Percentiles rank a stretch among this genome's conserved stretches.
Conservation (phyloP, 2,888 invertebrate species). For the Tinea semifulvella region DNA sequence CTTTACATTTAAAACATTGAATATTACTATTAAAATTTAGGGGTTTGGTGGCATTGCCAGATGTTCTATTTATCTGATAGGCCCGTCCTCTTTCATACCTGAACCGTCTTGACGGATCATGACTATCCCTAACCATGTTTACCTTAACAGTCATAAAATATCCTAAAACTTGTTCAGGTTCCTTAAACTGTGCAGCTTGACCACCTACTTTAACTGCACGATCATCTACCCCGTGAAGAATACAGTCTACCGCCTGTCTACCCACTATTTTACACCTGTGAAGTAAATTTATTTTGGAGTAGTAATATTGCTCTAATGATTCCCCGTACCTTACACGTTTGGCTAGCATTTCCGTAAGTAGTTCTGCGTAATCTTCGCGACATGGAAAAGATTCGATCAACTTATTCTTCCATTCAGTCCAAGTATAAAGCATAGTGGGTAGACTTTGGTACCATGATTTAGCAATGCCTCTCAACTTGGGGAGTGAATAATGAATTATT, state of each 20-base stretch:
- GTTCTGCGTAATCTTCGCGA: slow-evolving; percentile 19
- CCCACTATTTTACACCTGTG: slow-evolving; percentile 18
- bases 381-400: slow-evolving; percentile 19
- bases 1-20: no score
- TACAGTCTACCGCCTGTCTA: slow-evolving; percentile 16
- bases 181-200: slow-evolving; percentile 5
- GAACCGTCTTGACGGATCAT: neutral
- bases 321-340: slow-evolving; percentile 16
- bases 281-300: no score
- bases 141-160: slow-evolving; percentile 10
- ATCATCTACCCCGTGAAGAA: slow-evolving; percentile 12
- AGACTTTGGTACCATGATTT: slow-evolving; percentile 18
- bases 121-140: neutral
- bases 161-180: slow-evolving; percentile 10
- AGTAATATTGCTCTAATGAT: slow-evolving; percentile 18
- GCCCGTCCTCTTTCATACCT: neutral
- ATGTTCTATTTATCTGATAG: neutral
- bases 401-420: slow-evolving; percentile 19
- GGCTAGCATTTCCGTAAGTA: no score
- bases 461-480: slow-evolving; percentile 18
- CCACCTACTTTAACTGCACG: no score
- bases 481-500: slow-evolving; percentile 18
- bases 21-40: neutral
- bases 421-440: slow-evolving; percentile 16
- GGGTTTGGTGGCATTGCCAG: neutral